Evolutionary conservation across 2,113 vertebrate species (phyloP).

Genomic region (Erythrolamprus reginae): DNA sequence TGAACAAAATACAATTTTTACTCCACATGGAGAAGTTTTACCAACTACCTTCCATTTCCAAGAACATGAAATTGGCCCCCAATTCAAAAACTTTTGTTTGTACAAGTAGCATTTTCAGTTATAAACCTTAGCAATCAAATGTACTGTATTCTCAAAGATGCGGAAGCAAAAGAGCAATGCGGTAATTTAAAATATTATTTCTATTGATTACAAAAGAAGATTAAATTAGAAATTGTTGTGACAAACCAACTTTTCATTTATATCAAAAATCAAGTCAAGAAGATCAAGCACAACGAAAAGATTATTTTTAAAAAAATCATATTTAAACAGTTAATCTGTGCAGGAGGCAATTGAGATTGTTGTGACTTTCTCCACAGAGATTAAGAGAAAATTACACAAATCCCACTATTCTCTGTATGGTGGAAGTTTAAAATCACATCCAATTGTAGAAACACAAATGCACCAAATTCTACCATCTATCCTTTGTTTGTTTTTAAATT

Average conservation of each 20-base stretch:
- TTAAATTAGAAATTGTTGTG: slow-evolving; percentile 33
- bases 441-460: slow-evolving; percentile 50
- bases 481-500: not conserved
- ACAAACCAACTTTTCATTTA: slow-evolving; percentile 50
- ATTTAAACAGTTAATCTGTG: slow-evolving; percentile 46
- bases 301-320: slow-evolving; percentile 25
- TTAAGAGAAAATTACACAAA: slow-evolving; percentile 57
- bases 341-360: slow-evolving; percentile 31
- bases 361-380: slow-evolving; percentile 28
- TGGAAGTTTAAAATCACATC: slow-evolving; percentile 50
- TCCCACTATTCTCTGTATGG: slow-evolving; percentile 51
- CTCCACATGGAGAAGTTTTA: not conserved
- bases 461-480: not conserved
- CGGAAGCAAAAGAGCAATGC: not conserved
- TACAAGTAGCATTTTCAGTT: not conserved
- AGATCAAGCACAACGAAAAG: slow-evolving; percentile 26
- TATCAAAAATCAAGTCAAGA: slow-evolving; percentile 5
- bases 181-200: not conserved
- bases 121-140: slow-evolving; percentile 5
- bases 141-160: slow-evolving; percentile 21
- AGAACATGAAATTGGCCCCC: not conserved
- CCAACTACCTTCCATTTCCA: not conserved
- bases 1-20: not conserved
- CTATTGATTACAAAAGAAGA: slow-evolving; percentile 20
- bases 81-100: slow-evolving; percentile 14